Percentiles rank a stretch among this genome's conserved stretches.
Evolutionary conservation across 2,797 vertebrate species (phyloP).

Genomic region (Sebastes kiyomatsui): DNA sequence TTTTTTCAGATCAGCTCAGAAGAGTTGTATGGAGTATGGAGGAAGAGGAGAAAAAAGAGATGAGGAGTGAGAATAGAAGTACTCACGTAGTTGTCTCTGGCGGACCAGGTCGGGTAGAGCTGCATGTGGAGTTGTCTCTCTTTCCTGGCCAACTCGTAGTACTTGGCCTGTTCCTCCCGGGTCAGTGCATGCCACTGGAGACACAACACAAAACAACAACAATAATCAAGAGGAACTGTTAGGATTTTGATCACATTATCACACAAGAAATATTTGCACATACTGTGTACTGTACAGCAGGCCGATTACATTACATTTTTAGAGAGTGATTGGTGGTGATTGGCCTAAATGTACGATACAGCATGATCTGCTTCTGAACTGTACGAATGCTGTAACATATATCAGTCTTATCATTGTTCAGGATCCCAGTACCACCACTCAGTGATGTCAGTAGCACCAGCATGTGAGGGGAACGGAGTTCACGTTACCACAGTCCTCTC

Average conservation of each 20-base stretch:
- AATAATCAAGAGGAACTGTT: neutral
- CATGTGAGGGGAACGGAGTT: slow-evolving; percentile 19
- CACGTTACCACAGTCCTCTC: slow-evolving; percentile 30
- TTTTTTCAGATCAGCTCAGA: neutral
- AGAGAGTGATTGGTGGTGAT: too few species aligned
- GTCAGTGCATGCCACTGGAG: slow-evolving; percentile 96
- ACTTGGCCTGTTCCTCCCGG: slow-evolving; percentile 98
- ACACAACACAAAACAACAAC: slow-evolving; percentile 4
- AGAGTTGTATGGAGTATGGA: neutral
- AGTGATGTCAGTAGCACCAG: slow-evolving; percentile 4
- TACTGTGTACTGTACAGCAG: too few species aligned
- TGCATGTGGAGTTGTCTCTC: slow-evolving; percentile 99
- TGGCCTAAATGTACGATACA: neutral
- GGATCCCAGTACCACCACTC: neutral
- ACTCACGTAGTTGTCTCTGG: slow-evolving; percentile 98
- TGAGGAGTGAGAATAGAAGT: neutral
- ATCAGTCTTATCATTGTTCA: neutral
- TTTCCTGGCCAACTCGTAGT: slow-evolving; percentile 97
- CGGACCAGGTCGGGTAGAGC: slow-evolving; percentile 98
- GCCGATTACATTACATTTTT: too few species aligned
- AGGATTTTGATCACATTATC: too few species aligned
- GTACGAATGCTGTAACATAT: neutral
- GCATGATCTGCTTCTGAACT: neutral
- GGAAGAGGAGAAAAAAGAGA: neutral
- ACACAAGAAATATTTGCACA: too few species aligned